Evolutionary conservation across 1,140 invertebrate genomes (phyloP).

Genomic region (Brachionus paranguensis): DNA sequence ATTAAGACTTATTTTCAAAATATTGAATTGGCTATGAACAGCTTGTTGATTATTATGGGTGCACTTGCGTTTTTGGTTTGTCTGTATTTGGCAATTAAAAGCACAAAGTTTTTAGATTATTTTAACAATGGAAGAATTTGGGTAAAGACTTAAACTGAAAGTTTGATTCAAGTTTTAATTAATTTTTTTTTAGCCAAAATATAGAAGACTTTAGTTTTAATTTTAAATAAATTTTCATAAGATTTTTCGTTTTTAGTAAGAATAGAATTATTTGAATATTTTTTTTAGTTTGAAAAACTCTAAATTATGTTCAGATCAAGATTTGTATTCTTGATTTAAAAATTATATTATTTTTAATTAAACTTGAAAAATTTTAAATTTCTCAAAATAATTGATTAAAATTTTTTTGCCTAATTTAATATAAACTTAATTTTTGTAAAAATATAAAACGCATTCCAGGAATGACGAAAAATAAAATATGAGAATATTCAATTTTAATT

Average conservation of each 20-base stretch:
- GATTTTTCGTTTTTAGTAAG: not conserved
- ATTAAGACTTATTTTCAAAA: constrained; percentile 31
- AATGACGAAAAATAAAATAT: too few relatives aligned
- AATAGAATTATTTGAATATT: not conserved
- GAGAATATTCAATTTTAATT: too few relatives aligned
- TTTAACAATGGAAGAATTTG: not conserved
- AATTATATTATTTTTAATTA: too few relatives aligned
- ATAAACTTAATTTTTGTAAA: too few relatives aligned
- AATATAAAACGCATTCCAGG: too few relatives aligned
- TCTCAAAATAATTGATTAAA: too few relatives aligned
- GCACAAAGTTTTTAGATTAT: not conserved
- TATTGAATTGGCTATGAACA: constrained; percentile 33
- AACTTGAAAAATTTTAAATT: too few relatives aligned
- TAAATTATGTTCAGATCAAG: too few relatives aligned
- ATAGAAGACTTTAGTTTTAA: not conserved
- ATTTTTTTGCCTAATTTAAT: too few relatives aligned
- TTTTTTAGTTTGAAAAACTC: not conserved
- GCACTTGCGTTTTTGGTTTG: not conserved
- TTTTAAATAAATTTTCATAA: not conserved
- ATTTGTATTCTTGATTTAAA: too few relatives aligned
- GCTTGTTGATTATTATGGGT: not conserved
- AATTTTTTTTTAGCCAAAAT: constrained; percentile 22
- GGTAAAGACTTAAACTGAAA: not conserved
- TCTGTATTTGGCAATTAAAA: not conserved
- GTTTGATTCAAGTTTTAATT: not conserved